Evolutionary conservation across 2,797 vertebrate species (phyloP).

Genomic region (Paedocypris micromegethes): DNA sequence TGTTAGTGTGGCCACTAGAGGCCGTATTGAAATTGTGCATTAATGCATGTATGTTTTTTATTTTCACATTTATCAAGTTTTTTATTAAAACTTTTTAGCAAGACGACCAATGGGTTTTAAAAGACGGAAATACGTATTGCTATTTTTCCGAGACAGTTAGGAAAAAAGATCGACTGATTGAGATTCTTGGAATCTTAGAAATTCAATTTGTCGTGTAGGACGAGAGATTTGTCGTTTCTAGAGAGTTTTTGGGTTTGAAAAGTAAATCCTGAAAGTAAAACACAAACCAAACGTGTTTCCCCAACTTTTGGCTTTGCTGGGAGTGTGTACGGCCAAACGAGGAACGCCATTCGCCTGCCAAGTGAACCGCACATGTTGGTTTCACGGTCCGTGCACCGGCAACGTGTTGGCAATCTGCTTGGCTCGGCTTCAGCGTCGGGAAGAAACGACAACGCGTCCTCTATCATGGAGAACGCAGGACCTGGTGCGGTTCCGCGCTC

Average conservation of each 20-base stretch:
- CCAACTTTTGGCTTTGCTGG: neutral
- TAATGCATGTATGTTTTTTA: too few species aligned
- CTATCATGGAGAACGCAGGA: neutral
- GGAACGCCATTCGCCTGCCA: neutral
- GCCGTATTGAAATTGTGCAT: too few species aligned
- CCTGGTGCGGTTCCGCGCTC: neutral
- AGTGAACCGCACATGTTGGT: neutral
- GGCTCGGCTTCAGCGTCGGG: neutral
- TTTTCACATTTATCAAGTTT: too few species aligned
- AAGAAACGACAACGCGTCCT: neutral
- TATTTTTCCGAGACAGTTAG: too few species aligned
- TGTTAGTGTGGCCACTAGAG: too few species aligned
- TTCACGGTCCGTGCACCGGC: conserved; percentile 6
- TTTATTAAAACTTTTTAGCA: too few species aligned
- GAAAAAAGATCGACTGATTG: too few species aligned
- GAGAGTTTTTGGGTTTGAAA: neutral
- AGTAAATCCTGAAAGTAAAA: neutral
- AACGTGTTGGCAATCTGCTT: conserved; percentile 13
- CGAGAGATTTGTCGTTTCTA: too few species aligned
- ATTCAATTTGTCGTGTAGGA: too few species aligned
- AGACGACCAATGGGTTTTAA: too few species aligned
- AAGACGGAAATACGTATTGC: too few species aligned
- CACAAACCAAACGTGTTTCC: conserved; percentile 1
- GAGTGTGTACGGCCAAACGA: conserved; percentile 3
- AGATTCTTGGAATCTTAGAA: too few species aligned